Evolutionary conservation across 2,888 invertebrate species (phyloP).

Genomic region (Sinelater perroti): DNA sequence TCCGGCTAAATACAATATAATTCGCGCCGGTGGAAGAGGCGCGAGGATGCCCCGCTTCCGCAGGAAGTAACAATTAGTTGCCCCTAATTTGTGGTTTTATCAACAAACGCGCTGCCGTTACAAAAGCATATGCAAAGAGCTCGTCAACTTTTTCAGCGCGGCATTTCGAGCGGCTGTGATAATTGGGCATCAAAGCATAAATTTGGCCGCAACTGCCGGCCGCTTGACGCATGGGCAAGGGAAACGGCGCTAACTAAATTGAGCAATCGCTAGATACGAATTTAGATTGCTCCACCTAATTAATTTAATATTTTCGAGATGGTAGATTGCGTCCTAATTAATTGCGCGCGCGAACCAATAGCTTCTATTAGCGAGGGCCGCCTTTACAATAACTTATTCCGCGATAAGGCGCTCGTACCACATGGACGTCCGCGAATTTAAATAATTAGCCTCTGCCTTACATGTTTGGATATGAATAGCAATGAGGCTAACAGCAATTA

Average conservation of each 20-base stretch:
- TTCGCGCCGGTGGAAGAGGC: constrained; percentile 51
- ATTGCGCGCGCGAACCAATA: constrained; percentile 31
- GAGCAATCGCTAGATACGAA: constrained; percentile 41
- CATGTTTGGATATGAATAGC: constrained; percentile 34
- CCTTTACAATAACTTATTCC: constrained; percentile 37
- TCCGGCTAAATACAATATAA: constrained; percentile 55
- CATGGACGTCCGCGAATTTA: constrained; percentile 37
- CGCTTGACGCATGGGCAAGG: constrained; percentile 33
- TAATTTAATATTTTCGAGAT: constrained; percentile 41
- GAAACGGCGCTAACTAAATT: constrained; percentile 37
- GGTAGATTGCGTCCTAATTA: constrained; percentile 38
- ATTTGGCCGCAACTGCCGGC: constrained; percentile 36
- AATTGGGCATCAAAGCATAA: constrained; percentile 44
- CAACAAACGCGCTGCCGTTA: constrained; percentile 38
- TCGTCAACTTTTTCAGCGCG: constrained; percentile 30
- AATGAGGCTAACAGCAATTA: constrained; percentile 26
- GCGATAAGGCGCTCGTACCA: constrained; percentile 33
- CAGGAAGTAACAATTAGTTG: constrained; percentile 50
- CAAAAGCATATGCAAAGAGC: constrained; percentile 36
- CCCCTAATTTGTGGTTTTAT: constrained; percentile 48
- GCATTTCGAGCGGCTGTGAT: constrained; percentile 38
- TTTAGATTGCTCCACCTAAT: constrained; percentile 40
- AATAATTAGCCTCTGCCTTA: constrained; percentile 42
- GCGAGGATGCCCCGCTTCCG: constrained; percentile 53
- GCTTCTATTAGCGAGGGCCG: constrained; percentile 36